phyloP scores from a whole-genome alignment of 2,888 invertebrate species.

The Pogonocherus hispidulus region DNA sequence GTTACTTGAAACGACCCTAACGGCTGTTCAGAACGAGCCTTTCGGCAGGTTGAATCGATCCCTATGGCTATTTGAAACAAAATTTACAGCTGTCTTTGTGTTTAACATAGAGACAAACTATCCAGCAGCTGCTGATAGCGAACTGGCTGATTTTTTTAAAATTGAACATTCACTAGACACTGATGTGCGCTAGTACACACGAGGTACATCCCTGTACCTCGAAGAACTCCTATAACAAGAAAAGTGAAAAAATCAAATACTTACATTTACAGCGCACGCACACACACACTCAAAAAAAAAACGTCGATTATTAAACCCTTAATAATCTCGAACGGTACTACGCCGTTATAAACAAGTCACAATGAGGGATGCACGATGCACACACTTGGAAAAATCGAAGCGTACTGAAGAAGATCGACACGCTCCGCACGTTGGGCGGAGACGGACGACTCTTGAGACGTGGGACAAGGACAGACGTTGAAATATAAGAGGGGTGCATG shows the following conservation, averaged over 20 bases:
- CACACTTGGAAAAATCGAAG: neutral
- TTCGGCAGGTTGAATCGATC: too few relatives aligned
- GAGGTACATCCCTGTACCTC: neutral
- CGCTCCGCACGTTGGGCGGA: neutral
- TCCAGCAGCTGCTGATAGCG: too few relatives aligned
- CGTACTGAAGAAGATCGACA: slow-evolving; percentile 2
- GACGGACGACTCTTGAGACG: too few relatives aligned
- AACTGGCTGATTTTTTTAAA: too few relatives aligned
- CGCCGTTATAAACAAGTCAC: neutral
- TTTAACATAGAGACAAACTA: too few relatives aligned
- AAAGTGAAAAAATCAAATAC: neutral
- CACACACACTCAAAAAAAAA: too few relatives aligned
- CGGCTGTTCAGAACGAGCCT: too few relatives aligned
- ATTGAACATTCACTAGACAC: neutral
- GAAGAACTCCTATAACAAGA: neutral
- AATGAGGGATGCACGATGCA: neutral
- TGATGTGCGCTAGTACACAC: neutral
- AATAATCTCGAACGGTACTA: slow-evolving; percentile 6
- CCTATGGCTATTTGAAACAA: too few relatives aligned
- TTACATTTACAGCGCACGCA: neutral
- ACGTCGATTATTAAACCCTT: neutral
- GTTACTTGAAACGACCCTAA: neutral
- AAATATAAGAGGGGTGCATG: neutral
- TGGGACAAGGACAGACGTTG: neutral
- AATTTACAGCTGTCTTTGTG: neutral